These are phyloP conservation scores for Gymnothorax reevesii DNA, from an alignment of 2,797 vertebrate species.

Conservation along the genomic window DNA sequence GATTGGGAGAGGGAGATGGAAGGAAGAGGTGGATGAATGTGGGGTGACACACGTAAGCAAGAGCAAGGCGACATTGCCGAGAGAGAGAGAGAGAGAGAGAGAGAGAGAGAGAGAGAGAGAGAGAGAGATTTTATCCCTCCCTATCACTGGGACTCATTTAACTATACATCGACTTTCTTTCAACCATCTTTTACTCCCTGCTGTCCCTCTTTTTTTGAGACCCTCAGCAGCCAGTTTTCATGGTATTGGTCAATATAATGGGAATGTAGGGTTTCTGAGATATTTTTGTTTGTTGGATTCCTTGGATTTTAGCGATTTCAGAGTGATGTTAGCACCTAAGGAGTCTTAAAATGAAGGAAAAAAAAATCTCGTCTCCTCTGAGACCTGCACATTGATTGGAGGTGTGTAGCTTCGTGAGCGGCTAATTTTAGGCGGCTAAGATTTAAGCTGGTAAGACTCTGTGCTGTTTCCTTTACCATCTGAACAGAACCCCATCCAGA, in stretches of 20 bases:
- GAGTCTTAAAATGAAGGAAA: background rate
- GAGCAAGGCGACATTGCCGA: conserved; percentile 1
- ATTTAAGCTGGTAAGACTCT: conserved; percentile 1
- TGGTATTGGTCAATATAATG: conserved; percentile 8
- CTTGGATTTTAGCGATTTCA: background rate
- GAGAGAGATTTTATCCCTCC: background rate
- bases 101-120: too few species aligned
- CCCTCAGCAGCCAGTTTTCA: background rate
- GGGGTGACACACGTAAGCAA: conserved; percentile 11
- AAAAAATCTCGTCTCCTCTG: background rate
- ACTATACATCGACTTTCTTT: background rate
- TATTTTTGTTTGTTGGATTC: background rate
- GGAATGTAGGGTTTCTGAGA: background rate
- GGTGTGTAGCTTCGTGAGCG: background rate
- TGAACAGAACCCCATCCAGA: conserved; percentile 10
- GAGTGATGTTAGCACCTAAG: background rate
- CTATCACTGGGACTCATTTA: background rate
- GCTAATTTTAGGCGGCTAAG: background rate
- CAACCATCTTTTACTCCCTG: background rate
- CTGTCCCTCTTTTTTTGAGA: background rate
- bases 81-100: background rate
- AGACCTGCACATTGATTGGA: background rate
- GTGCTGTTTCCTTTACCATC: conserved; percentile 4
- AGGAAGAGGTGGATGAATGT: background rate
- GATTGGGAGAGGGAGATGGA: conserved; percentile 14